Conservation (phyloP, 2,888 invertebrate species). For the Alsophila aescularia region DNA sequence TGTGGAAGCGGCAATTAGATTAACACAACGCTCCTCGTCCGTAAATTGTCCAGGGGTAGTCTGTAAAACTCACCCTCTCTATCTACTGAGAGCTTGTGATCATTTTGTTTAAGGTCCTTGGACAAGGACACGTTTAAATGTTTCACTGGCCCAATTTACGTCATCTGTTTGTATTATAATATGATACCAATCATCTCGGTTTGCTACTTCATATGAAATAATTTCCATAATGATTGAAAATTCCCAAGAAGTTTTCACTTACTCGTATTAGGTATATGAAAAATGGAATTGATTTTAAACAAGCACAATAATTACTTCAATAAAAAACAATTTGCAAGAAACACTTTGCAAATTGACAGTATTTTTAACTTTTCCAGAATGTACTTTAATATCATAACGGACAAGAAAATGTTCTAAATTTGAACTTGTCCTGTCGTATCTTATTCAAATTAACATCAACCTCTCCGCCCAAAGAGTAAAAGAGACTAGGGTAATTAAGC, state of each 20-base stretch:
- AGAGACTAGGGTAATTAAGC: constrained; percentile 63
- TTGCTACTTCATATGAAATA: too few relatives aligned
- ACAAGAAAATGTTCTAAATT: background rate
- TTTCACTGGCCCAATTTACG: background rate
- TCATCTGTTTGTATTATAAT: background rate
- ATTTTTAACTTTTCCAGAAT: too few relatives aligned
- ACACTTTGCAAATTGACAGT: too few relatives aligned
- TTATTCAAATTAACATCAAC: background rate
- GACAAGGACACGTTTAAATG: background rate
- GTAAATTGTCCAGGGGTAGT: constrained; percentile 72
- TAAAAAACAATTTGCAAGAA: too few relatives aligned
- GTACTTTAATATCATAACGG: too few relatives aligned
- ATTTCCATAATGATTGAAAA: too few relatives aligned
- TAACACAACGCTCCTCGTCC: constrained; percentile 65
- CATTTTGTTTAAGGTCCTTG: background rate
- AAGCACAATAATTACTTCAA: too few relatives aligned
- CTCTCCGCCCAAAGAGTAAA: constrained; percentile 44
- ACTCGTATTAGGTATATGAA: too few relatives aligned
- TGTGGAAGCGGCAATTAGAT: constrained; percentile 80
- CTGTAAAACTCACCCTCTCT: constrained; percentile 53
- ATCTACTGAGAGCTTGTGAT: background rate
- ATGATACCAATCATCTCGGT: too few relatives aligned
- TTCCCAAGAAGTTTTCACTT: too few relatives aligned
- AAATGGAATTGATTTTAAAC: too few relatives aligned
- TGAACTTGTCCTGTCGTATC: background rate